A percentile compares a stretch with the other conserved stretches of the same genome.
Conservation (phyloP, 2,888 invertebrate genomes). For the Rugalucina vietnamica region DNA sequence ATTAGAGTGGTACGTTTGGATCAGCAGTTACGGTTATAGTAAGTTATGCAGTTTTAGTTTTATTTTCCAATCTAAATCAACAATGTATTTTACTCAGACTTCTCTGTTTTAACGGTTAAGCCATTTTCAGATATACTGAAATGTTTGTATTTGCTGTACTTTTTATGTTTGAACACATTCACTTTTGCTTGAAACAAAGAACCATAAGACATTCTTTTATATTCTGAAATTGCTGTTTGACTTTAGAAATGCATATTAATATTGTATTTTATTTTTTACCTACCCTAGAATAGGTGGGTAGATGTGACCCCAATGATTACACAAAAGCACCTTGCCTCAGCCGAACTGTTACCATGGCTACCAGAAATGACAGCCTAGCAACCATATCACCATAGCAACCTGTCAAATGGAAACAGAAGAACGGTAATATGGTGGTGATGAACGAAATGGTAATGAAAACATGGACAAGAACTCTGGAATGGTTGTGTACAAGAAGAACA, state of each 20-base stretch:
- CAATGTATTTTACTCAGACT: too few species aligned
- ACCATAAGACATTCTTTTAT: background rate
- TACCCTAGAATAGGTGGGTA: slow-evolving; percentile 83
- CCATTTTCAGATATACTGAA: background rate
- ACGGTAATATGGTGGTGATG: background rate
- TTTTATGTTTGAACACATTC: background rate
- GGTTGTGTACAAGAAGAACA: too few species aligned
- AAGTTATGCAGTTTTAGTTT: too few species aligned
- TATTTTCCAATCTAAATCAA: too few species aligned
- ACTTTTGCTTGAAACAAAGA: background rate
- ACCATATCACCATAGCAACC: slow-evolving; percentile 3
- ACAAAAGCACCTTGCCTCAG: slow-evolving; percentile 56
- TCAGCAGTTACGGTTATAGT: too few species aligned
- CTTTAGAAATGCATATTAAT: slow-evolving; percentile 51
- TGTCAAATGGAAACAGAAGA: background rate
- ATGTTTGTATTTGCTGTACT: background rate
- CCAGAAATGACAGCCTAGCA: background rate
- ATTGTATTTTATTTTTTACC: slow-evolving; percentile 78
- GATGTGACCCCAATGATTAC: slow-evolving; percentile 58
- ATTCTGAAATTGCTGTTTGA: background rate
- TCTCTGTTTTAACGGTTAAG: too few species aligned
- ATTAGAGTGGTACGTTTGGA: too few species aligned
- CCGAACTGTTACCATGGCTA: slow-evolving; percentile 37
- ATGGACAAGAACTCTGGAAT: too few species aligned
- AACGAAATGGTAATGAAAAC: background rate